Percentiles rank a stretch among this genome's conserved stretches.
Evolutionary conservation across 2,888 invertebrate genomes (phyloP).

Genomic region (Allygus modestus): DNA sequence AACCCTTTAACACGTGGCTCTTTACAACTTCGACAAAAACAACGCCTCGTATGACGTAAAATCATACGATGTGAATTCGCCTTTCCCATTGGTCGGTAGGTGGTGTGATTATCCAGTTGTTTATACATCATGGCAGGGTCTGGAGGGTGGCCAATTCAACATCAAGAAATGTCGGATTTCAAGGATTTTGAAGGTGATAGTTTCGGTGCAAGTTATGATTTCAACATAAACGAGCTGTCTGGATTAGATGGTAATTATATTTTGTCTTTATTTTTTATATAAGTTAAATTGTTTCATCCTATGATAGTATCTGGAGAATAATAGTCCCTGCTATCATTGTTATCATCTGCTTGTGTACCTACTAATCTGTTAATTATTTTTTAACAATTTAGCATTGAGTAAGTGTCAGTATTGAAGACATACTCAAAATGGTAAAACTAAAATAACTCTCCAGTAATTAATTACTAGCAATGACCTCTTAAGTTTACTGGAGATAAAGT

Average conservation of each 20-base stretch:
- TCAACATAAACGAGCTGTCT: slow-evolving; percentile 82
- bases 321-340: no score
- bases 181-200: slow-evolving; percentile 74
- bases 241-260: slow-evolving; percentile 82
- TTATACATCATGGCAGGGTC: slow-evolving; percentile 61
- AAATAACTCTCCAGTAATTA: no score
- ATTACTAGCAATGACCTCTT: no score
- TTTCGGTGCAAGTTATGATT: slow-evolving; percentile 77
- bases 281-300: no score
- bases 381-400: no score
- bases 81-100: slow-evolving; percentile 45
- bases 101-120: slow-evolving; percentile 56
- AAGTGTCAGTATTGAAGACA: no score
- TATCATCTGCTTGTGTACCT: no score
- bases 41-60: slow-evolving; percentile 61
- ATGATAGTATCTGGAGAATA: no score
- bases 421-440: no score
- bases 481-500: no score
- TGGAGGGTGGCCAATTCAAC: slow-evolving; percentile 69
- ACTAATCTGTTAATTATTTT: no score
- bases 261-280: slow-evolving; percentile 33
- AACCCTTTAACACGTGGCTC: slow-evolving; percentile 45
- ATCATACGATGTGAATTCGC: slow-evolving; percentile 61
- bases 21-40: slow-evolving; percentile 34
- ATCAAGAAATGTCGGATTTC: slow-evolving; percentile 73